These are phyloP conservation scores for Garrulus glandarius DNA, from an alignment of 2,797 vertebrate species.

Conservation along the genomic window DNA sequence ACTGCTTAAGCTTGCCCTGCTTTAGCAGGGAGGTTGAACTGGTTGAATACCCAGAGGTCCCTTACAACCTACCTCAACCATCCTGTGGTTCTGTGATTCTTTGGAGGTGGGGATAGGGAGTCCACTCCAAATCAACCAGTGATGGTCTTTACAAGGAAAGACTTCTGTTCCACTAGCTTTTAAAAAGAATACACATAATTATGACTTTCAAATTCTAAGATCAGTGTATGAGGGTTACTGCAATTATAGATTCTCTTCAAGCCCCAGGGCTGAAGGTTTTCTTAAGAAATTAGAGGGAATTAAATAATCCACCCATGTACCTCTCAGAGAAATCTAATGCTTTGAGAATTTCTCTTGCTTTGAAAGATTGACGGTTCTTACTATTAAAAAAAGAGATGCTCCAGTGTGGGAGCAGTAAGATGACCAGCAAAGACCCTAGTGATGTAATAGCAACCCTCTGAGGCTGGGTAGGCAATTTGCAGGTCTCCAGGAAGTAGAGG, in stretches of 20 bases:
- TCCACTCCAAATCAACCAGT: neutral
- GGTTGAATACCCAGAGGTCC: neutral
- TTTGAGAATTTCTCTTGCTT: neutral
- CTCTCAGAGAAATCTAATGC: neutral
- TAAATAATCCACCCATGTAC: neutral
- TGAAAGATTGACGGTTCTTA: neutral
- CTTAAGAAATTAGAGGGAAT: neutral
- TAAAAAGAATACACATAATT: neutral
- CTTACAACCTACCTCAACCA: neutral
- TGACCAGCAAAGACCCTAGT: neutral
- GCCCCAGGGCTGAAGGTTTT: neutral
- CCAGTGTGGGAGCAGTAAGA: neutral
- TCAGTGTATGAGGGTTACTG: neutral
- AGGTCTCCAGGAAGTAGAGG: neutral
- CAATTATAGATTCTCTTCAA: neutral
- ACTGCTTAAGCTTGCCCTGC: neutral
- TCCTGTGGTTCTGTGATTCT: neutral
- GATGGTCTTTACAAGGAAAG: neutral
- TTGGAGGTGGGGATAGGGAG: neutral
- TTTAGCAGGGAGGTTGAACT: rapidly evolving
- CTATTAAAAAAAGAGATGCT: neutral
- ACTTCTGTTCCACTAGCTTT: neutral
- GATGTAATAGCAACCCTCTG: neutral
- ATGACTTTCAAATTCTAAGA: neutral
- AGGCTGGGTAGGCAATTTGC: neutral